Evolutionary conservation across 2,888 invertebrate species (phyloP), one percentile per base, ranked within the genome.

Genomic region (Pseudoips prasinana): DNA sequence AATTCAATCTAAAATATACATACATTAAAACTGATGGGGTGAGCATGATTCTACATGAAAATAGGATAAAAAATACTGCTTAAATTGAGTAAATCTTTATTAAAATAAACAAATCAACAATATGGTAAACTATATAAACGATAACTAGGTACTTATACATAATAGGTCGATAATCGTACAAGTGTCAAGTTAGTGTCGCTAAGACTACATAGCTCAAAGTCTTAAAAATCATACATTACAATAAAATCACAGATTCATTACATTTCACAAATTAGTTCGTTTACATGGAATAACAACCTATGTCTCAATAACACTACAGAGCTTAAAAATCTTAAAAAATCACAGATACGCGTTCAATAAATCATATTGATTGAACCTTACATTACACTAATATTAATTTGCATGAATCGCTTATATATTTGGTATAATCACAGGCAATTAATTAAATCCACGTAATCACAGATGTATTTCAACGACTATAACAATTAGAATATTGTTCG

Each of bases 201-300:
- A 34, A 34, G 34, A 34, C 34, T 34, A 34, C 34, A 34, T 34
- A 34, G 34, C 29, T 34, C 34, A 34, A 34, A 34, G 34, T 34
- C 34, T 34, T 34, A 34, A 34, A 34, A 29, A 33, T 33, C 33
- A 33, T 33, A 33, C 34, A 34, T 34, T 34, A 34, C 34, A 34
- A 34, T 34, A 34, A 34, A 34, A 34, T 34, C 29, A 29, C 34
- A 34, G 34, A 34, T 29, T 34, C 29, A 24, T 29, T 33, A 33
- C 26, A 27, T 27, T 27, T 27, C 33, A 27, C 31, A 31, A 3
- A 31, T 31, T 26, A 26, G 28, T 28, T 28, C 28, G 23, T 33
- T 24, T 33, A 24, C 24, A 24, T 33, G 33, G 33, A 34, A 34
- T 33, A 28, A 24, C 33, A 33, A 19, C 24, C 18, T 24, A 28